Evolutionary conservation across 2,113 vertebrate species (phyloP), one percentile per base, ranked within the genome.

Genomic region (Elephas maximus): DNA sequence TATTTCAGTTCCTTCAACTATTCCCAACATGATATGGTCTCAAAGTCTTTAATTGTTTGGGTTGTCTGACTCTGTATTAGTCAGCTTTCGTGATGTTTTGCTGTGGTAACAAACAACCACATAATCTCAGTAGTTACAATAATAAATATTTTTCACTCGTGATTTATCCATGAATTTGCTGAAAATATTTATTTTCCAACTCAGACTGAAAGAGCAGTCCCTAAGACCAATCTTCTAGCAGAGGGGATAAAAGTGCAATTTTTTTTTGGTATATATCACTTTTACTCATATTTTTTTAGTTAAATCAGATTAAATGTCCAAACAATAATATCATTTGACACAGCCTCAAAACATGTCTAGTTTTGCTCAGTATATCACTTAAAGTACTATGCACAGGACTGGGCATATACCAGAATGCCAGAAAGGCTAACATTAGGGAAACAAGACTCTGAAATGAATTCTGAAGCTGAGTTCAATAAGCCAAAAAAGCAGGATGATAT

Each of bases 401-500:
- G 73, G n/a, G 51, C 18, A 33, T 44, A 65, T 1, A 44, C 12
- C 24, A 53, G 81, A 80, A 90, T 73, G 48, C 37, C 57, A 48
- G 37, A 81, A 41, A 90, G 67, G 37, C 65, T 8, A 93, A 0
- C 33, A 4, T 63, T 80, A 37, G 33, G 18, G 57, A 9, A 63
- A 44, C 0, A 80, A 96, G 80, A 74, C 24, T 33, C 28, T 73
- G 24, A 37, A 85, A 48, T 85, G 18, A 86, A 26, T 74, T 65
- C 85, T 90, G 74, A 96, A 79, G 6, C n/a, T 74, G 53, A 85
- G 17, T 62, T 79, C 11, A 96, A 17, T 73, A 85, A 90, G 23
- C 51, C 17, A 7, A 48, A 78, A 71, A 15, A 20, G 24, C 78
- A 48, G 89, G 62, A 63, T 71, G 41, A 89, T 71, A 78, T 53